Evolutionary conservation across 2,797 vertebrate genomes (phyloP), one percentile per base, ranked within the genome.

Genomic region (Neopelma chrysocephalum): DNA sequence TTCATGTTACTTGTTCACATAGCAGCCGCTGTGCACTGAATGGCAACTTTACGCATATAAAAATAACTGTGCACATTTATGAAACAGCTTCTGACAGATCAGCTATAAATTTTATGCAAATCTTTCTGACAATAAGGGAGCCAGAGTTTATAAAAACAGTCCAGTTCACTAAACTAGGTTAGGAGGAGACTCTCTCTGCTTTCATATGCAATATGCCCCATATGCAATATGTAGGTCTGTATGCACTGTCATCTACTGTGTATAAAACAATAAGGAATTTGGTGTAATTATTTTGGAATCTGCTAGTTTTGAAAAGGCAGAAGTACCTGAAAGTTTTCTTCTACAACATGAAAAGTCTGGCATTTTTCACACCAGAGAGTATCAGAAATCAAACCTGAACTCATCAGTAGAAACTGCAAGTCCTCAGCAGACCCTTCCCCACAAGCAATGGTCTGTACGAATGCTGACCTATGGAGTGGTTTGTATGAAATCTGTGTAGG

Each of bases 61-160:
- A 83, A 94, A 82, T 88, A 95, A 95, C 32, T 0, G 0, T 42
- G 72, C 12, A 65, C 34, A 15, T 86, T 84, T 84, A 86, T 43
- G 50, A 45, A 95, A 93, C 70, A 58, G 66, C 16, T 82, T 93
- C 84, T 91, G 80, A 95, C 60, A 93, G 34, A 87, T 21, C 70
- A 66, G 36, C 36, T 84, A 57, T 48, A 82, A 77, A 93, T 91
- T 79, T 79, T 34, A 91, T 25, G 58, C 73, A 82, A 45, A 84
- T 88, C 29, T 88, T 72, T 75, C 89, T 76, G 85, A 91, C 66
- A 89, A 75, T 73, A 82, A 90, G 5, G 15, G 51, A 86, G 70
- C 1, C 22, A 57, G 27, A 40, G 54, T 66, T 94, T 34, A 60
- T 40, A 86, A 78, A 95, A 94, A 31, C 75, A 72, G 71, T 69